phyloP scores from a whole-genome alignment of 2,888 invertebrate genomes.

The Hedychridium roseum region DNA sequence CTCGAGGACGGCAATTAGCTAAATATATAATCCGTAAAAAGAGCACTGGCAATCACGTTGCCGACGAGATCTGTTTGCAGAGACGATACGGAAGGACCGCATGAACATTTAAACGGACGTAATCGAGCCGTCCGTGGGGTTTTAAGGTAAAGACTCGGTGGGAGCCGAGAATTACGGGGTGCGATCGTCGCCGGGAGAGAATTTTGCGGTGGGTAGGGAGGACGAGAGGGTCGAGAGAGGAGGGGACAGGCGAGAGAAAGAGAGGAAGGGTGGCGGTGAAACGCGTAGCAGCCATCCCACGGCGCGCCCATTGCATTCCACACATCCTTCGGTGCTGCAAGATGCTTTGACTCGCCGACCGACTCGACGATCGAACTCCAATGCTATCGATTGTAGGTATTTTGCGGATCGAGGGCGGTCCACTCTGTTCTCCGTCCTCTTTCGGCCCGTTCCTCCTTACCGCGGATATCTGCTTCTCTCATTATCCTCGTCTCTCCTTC shows the following conservation, averaged over 20 bases:
- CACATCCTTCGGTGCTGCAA: conserved; percentile 53
- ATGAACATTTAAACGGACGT: too few species aligned
- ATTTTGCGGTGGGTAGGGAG: conserved; percentile 9
- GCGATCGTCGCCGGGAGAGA: conserved; percentile 7
- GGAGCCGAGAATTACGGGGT: conserved; percentile 1
- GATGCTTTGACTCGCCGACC: conserved; percentile 54
- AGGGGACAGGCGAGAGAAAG: conserved; percentile 23
- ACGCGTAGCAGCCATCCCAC: conserved; percentile 40
- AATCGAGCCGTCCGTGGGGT: too few species aligned
- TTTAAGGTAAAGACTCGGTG: too few species aligned
- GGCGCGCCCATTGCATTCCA: conserved; percentile 60
- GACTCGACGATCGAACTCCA: conserved; percentile 38
- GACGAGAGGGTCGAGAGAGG: conserved; percentile 20
- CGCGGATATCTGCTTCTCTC: too few species aligned
- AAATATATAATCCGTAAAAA: too few species aligned
- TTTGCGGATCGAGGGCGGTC: conserved; percentile 22
- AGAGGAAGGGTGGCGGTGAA: conserved; percentile 15
- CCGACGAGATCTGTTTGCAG: too few species aligned
- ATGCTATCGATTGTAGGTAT: conserved; percentile 43
- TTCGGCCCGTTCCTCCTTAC: too few species aligned
- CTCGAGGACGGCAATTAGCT: too few species aligned
- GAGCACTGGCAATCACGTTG: too few species aligned
- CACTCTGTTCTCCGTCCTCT: too few species aligned
- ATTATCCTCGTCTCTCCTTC: too few species aligned
- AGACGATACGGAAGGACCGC: too few species aligned